These are phyloP conservation scores for Coenonympha arcania DNA, from an alignment of 2,888 invertebrate species.

Conservation along the genomic window DNA sequence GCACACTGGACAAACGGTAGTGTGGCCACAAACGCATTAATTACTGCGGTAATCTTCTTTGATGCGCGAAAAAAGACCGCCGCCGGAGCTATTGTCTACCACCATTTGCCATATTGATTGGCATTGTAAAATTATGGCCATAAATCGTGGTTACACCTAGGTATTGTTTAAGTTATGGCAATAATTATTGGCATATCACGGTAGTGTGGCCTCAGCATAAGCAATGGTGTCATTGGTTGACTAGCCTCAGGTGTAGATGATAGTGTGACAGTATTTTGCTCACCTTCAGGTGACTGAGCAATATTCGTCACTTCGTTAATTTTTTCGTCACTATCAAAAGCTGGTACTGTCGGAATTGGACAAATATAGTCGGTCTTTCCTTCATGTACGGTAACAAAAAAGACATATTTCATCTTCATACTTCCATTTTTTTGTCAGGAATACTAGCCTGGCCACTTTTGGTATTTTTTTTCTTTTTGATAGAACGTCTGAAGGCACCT, in stretches of 20 bases:
- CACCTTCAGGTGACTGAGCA: constrained; percentile 26
- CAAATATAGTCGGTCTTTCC: constrained; percentile 20
- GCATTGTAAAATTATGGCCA: no score
- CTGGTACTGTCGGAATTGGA: constrained; percentile 17
- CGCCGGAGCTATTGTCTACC: no score
- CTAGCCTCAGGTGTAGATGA: background rate
- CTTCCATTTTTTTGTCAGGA: constrained; percentile 26
- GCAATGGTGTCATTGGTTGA: constrained; percentile 22
- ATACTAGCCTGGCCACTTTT: constrained; percentile 9
- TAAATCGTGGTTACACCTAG: no score
- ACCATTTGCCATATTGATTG: no score
- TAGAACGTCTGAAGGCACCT: constrained; percentile 26
- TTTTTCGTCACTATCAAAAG: constrained; percentile 12
- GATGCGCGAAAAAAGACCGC: no score
- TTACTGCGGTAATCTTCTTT: no score
- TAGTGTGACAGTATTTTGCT: constrained; percentile 11
- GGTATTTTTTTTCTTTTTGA: constrained; percentile 23
- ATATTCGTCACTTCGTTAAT: constrained; percentile 10
- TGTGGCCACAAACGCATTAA: no score
- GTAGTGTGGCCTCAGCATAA: no score
- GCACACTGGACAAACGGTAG: no score
- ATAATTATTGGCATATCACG: no score
- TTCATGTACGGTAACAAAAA: constrained; percentile 28
- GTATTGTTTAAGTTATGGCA: no score
- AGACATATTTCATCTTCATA: constrained; percentile 29